A percentile compares a stretch with the other conserved stretches of the same genome.
These are phyloP conservation scores for Caenorhabditis macrosperma DNA, from an alignment of 2,888 invertebrate species.

Conservation along the genomic window DNA sequence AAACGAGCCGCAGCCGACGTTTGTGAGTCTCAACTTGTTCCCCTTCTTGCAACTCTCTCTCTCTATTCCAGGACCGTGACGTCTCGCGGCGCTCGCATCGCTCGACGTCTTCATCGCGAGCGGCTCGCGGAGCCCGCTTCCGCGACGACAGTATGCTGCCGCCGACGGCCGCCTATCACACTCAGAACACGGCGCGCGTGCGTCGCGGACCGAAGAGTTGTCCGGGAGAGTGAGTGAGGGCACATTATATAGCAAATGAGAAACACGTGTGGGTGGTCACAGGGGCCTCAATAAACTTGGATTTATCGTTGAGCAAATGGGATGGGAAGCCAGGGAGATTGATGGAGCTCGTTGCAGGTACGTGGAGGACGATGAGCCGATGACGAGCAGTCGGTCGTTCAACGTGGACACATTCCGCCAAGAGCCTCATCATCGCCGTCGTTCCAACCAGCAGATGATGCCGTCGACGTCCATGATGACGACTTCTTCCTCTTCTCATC, in stretches of 20 bases:
- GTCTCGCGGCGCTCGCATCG: constrained; percentile 42
- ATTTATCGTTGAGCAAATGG: constrained; percentile 31
- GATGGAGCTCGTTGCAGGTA: constrained; percentile 46
- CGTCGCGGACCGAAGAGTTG: constrained; percentile 64
- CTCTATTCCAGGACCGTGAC: constrained; percentile 59
- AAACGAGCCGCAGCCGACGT: constrained; percentile 6
- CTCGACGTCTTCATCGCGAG: constrained; percentile 4
- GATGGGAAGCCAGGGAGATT: background rate
- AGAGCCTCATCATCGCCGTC: constrained; percentile 17
- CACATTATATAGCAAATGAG: constrained; percentile 1
- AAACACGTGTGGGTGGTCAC: constrained; percentile 41
- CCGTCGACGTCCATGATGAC: constrained; percentile 26
- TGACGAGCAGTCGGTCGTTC: constrained; percentile 28
- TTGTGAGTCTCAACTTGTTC: too few species aligned
- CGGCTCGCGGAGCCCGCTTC: constrained; percentile 29
- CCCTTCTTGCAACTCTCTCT: too few species aligned
- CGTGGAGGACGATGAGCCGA: constrained; percentile 27
- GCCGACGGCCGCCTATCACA: constrained; percentile 64
- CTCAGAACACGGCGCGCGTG: constrained; percentile 36
- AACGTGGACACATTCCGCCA: constrained; percentile 32
- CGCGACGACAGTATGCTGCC: constrained; percentile 58
- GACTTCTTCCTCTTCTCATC: constrained; percentile 17
- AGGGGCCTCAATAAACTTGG: constrained; percentile 24
- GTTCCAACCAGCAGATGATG: constrained; percentile 9
- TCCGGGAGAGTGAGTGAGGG: constrained; percentile 60